Evolutionary conservation across 2,797 vertebrate genomes (phyloP), one percentile per base, ranked within the genome.

Genomic region (Carduelis carduelis): DNA sequence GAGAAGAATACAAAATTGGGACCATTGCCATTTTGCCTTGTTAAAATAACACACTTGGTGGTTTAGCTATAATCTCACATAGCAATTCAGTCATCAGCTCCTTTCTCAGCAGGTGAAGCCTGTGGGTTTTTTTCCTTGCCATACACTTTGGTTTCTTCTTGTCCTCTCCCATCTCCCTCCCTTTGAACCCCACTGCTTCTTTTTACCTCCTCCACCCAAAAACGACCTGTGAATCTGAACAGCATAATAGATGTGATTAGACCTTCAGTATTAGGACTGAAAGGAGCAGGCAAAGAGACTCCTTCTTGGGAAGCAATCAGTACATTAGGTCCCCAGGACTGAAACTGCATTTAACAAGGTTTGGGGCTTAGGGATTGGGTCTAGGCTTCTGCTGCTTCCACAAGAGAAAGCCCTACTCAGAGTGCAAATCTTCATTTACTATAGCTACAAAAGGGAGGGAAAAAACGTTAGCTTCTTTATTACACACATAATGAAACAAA

Each of bases 261-360:
- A 98, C 94, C 90, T 97, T 95, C 89, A 83, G 72, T 98, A 97
- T 98, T 89, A 97, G 96, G 89, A 96, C 92, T 91, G 89, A 97
- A 97, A 93, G 91, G 95, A 97, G 93, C 83, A 97, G 95, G 97
- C 95, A 93, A 94, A 85, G 93, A 97, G 96, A 96, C 82, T 97
- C 90, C 96, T 98, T 95, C 97, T 96, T 11, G 20, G 96, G 89
- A 98, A 97, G 95, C 89, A 98, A 98, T 98, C 97, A 98, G 92
- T 95, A 88, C 94, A 94, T 97, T 97, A 97, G 95, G 96, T 97
- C 96, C 95, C 93, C 92, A 96, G 96, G 96, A 97, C 93, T 97
- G 95, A 97, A 98, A 97, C 97, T 90, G 76, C 94, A 91, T 97
- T 98, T 98, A 98, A 98, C 98, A 98, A 98, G 97, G 97, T 98